Evolutionary conservation across 2,888 invertebrate species (phyloP).

Genomic region (Encarsia formosa): DNA sequence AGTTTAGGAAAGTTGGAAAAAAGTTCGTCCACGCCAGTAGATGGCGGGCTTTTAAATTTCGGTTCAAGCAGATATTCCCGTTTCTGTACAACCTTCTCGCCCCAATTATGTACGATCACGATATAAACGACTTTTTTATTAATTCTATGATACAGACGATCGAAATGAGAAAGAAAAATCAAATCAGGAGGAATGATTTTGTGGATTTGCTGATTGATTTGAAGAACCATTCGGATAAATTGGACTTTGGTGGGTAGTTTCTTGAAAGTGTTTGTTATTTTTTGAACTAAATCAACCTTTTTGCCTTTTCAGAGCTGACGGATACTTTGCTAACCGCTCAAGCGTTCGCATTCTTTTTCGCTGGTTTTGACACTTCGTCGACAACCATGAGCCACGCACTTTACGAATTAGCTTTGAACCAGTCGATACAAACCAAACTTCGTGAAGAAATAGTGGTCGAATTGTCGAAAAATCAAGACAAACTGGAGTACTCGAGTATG

Average conservation of each 20-base stretch:
- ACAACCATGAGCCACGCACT: constrained; percentile 49
- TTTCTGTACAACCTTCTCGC: constrained; percentile 33
- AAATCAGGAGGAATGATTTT: constrained; percentile 50
- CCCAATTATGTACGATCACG: constrained; percentile 29
- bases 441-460: constrained; percentile 45
- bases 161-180: constrained; percentile 45
- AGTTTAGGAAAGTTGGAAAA: constrained; percentile 47
- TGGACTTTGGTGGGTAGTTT: constrained; percentile 6
- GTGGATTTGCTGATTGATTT: constrained; percentile 49
- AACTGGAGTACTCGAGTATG: constrained; percentile 47
- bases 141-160: constrained; percentile 42
- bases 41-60: constrained; percentile 26
- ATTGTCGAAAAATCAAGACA: constrained; percentile 36
- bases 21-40: constrained; percentile 34
- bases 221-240: constrained; percentile 32
- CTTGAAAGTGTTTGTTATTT: background rate
- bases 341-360: constrained; percentile 51
- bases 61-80: constrained; percentile 33
- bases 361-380: constrained; percentile 54
- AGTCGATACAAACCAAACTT: constrained; percentile 47
- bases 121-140: constrained; percentile 41
- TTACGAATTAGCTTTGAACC: constrained; percentile 50
- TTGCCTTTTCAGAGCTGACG: constrained; percentile 42
- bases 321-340: constrained; percentile 47
- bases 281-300: background rate